These are phyloP conservation scores for Periphyllus acericola DNA, from an alignment of 2,888 invertebrate genomes.

Conservation along the genomic window DNA sequence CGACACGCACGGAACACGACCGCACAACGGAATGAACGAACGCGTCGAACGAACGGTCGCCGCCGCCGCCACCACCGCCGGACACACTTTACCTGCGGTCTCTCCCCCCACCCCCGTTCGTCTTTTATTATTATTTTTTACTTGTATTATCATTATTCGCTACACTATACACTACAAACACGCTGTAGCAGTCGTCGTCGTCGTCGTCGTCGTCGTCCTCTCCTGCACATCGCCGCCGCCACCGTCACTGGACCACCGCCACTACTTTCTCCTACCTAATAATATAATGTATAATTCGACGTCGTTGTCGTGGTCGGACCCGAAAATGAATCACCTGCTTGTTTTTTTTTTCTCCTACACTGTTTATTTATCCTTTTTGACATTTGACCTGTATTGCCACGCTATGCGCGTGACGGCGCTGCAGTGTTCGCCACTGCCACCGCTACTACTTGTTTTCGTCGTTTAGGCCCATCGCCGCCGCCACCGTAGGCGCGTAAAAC, in stretches of 20 bases:
- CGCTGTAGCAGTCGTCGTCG: not conserved
- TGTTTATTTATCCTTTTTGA: constrained; percentile 24
- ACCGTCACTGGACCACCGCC: not conserved
- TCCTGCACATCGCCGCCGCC: not conserved
- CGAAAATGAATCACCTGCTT: constrained; percentile 31
- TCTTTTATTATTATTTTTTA: constrained; percentile 9
- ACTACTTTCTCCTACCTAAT: constrained; percentile 17
- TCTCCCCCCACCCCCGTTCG: not conserved
- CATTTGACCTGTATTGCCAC: constrained; percentile 35
- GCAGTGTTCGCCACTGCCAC: too few species aligned
- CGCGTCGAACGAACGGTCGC: not conserved
- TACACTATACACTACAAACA: not conserved
- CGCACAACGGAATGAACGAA: constrained; percentile 51
- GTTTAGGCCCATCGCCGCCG: not conserved
- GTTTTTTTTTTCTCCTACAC: not conserved
- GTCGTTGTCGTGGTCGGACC: not conserved
- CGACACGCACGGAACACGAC: constrained; percentile 26
- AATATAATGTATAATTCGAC: not conserved
- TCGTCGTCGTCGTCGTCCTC: not conserved
- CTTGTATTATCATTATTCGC: constrained; percentile 12
- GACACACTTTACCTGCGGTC: constrained; percentile 39
- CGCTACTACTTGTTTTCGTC: not conserved
- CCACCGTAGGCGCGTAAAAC: not conserved
- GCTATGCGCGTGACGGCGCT: not conserved
- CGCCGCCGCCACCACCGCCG: constrained; percentile 8